Conservation (phyloP, 2,113 vertebrate genomes). For the Pygoscelis antarcticus region DNA sequence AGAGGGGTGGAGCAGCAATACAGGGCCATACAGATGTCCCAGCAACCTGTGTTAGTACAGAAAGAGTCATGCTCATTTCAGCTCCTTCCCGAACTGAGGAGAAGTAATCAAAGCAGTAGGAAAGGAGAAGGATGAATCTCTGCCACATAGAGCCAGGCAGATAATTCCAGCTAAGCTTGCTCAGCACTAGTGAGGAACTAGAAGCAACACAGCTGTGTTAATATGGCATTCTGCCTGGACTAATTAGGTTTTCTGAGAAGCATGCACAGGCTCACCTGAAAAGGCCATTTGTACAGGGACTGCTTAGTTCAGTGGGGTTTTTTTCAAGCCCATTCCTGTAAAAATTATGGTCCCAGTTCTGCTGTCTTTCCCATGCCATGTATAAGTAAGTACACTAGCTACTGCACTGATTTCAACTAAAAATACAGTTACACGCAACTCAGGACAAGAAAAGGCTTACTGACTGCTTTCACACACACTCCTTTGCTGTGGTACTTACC, state of each 20-base stretch:
- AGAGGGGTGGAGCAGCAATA: background rate
- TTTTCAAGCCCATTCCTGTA: background rate
- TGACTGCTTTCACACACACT: background rate
- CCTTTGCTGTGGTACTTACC: background rate
- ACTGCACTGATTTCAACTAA: background rate
- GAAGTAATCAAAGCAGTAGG: background rate
- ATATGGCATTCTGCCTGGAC: slow-evolving; percentile 8
- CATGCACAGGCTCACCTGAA: background rate
- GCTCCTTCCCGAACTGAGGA: background rate
- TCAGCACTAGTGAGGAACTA: background rate
- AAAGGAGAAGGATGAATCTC: background rate
- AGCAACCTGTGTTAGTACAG: background rate
- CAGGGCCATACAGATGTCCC: background rate
- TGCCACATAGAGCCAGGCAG: background rate
- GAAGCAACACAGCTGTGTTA: slow-evolving; percentile 8
- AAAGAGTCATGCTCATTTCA: background rate
- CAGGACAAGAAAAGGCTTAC: background rate
- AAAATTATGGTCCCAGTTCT: background rate
- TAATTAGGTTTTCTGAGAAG: slow-evolving; percentile 3
- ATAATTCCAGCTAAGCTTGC: background rate
- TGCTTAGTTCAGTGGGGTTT: background rate
- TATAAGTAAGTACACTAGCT: background rate
- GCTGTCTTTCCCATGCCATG: background rate
- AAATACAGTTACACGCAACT: background rate
- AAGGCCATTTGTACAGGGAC: background rate